These are phyloP conservation scores for Pandion haliaetus DNA, from an alignment of 2,113 vertebrate species.

Conservation along the genomic window DNA sequence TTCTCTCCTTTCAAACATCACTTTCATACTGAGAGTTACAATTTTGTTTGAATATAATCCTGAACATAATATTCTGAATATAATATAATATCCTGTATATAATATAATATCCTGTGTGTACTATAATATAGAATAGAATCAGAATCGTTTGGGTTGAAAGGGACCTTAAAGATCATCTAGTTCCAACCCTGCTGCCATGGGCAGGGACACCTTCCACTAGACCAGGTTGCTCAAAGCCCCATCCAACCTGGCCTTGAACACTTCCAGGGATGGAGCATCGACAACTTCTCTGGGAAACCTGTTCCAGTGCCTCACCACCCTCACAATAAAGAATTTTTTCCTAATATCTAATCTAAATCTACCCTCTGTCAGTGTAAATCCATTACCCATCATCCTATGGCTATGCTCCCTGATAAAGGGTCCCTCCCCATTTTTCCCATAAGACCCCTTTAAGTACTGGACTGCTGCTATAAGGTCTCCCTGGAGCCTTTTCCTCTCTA, in stretches of 20 bases:
- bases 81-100: not conserved
- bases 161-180: not conserved
- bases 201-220: not conserved
- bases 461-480: not conserved
- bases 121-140: not conserved
- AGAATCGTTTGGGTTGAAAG: not conserved
- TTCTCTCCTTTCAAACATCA: not conserved
- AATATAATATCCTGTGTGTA: not conserved
- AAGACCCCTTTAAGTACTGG: not conserved
- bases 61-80: not conserved
- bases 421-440: not conserved
- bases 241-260: not conserved
- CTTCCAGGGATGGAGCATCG: not conserved
- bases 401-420: no score
- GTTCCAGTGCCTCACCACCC: not conserved
- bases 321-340: not conserved
- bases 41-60: not conserved
- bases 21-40: not conserved
- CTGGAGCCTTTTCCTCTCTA: not conserved
- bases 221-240: no score
- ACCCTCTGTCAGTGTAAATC: not conserved
- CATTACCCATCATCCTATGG: not conserved
- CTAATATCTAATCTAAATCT: not conserved
- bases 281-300: not conserved
- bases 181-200: accelerated